These are phyloP conservation scores for Hirundichthys speculiger DNA, from an alignment of 2,113 vertebrate species.

Conservation along the genomic window DNA sequence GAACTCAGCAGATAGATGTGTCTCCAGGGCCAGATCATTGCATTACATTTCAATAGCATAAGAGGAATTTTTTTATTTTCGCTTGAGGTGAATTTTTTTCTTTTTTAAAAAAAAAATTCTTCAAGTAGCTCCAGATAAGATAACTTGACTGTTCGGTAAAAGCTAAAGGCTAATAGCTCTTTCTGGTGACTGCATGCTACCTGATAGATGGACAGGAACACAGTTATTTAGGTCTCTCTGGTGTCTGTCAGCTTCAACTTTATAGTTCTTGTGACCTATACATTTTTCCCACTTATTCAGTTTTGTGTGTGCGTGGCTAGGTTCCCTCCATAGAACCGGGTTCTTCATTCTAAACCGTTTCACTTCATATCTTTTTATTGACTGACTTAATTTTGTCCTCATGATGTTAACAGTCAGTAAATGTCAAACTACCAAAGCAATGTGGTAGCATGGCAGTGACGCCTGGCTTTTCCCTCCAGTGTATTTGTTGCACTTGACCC, in stretches of 20 bases:
- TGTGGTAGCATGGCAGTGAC: neutral
- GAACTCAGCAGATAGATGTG: conserved; percentile 34
- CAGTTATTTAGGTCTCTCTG: conserved; percentile 32
- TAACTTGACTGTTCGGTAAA: conserved; percentile 43
- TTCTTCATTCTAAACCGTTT: neutral
- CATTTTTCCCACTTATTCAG: neutral
- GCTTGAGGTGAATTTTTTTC: conserved; percentile 43
- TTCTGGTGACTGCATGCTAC: conserved; percentile 37
- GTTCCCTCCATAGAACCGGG: conserved; percentile 1
- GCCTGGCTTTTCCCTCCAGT: conserved; percentile 8
- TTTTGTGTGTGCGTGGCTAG: conserved; percentile 11
- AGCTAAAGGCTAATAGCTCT: conserved; percentile 48
- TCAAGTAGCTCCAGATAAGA: conserved; percentile 55
- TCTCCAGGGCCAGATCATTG: conserved; percentile 37
- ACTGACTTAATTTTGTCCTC: neutral
- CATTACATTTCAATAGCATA: conserved; percentile 28
- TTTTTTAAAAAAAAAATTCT: conserved; percentile 8
- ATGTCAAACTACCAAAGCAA: neutral
- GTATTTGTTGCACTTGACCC: conserved; percentile 9
- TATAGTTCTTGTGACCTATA: neutral
- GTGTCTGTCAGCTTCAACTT: conserved; percentile 42
- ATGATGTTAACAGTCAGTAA: neutral
- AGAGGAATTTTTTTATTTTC: conserved; percentile 30
- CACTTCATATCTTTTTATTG: neutral
- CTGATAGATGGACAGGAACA: conserved; percentile 31